Evolutionary conservation across 2,113 vertebrate genomes (phyloP), one percentile per base, ranked within the genome.

Genomic region (Bolborhynchus lineola): DNA sequence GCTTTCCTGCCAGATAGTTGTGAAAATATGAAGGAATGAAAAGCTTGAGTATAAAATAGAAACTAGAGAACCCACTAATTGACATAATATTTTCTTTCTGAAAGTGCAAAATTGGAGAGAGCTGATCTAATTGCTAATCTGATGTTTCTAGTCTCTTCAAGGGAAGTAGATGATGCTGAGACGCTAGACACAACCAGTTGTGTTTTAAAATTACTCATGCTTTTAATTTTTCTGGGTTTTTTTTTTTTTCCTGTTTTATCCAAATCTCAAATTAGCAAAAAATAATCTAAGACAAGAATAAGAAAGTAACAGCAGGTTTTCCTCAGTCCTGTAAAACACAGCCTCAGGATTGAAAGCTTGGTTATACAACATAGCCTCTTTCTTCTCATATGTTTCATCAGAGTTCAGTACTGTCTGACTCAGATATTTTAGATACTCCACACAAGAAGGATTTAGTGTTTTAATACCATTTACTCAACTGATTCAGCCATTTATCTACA

Each of bases 91-190:
- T 88, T 93, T 64, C 67, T 92, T 82, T 91, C 75, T 92, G 23
- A 55, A 90, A 79, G 75, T 89, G 82, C 67, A 63, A 44, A 95
- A 95, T 75, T 88, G 87, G 68, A 93, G 87, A 50, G 86, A 91
- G 89, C 91, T 85, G 92, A 92, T 96, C 84, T 96, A 90, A 95
- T 96, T 95, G 71, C 94, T 93, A 57, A 91, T 92, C 77, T 92
- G 46, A 85, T 81, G 79, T 86, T 92, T 81, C 88, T 50, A 53
- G 41, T 91, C 87, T 86, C 86, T 69, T 69, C 55, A 53, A 70
- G 88, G 88, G 47, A 42, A 91, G 62, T 9, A 79, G 91, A 91
- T 71, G 91, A 74, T 79, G 52, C 44, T 81, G 81, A 82, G 60
- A 21, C 84, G 63, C 52, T 90, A 79, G 76, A 77, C 96, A 83